Evolutionary conservation across 2,113 vertebrate species (phyloP), one percentile per base, ranked within the genome.

Genomic region (Phylloscopus trochiloides): DNA sequence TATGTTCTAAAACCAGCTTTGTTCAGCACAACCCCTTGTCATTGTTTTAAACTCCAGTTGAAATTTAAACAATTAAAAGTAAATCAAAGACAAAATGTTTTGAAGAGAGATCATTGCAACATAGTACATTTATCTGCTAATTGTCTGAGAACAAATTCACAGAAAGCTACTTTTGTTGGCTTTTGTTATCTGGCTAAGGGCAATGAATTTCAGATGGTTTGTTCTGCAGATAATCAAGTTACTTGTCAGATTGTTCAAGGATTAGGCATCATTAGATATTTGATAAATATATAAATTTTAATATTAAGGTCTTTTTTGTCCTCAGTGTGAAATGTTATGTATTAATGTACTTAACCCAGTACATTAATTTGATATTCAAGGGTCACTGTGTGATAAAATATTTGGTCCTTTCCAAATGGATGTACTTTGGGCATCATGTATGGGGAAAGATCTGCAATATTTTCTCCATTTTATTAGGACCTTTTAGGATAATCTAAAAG

Each of bases 61-160:
- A 96, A 96, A 96, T 93, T 92, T 87, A 85, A 95, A 97, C 47
- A 95, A 92, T 94, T 87, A 95, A 96, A 96, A 57, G 86, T 97
- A 92, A 94, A 94, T 94, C 77, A 94, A 94, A 97, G 79, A 62
- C 63, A 95, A 95, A 96, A 55, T 85, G 36, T 90, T 96, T 87
- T 92, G 59, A 94, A 84, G 48, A 62, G 31, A 86, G 76, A 92
- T 97, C 51, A 45, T 77, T 76, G 54, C 19, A 87, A 70, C 84
- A 88, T 82, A 95, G 26, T 43, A 8, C 47, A 93, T 94, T 96
- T 97, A 95, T 94, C 94, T 96, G 19, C 31, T 96, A 96, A 96
- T 95, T 95, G 58, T 96, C 78, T 94, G 36, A 85, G 54, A 20
- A 42, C 54, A 93, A 92, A 96, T 90, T 94, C 85, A 70, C 32